A percentile compares a stretch with the other conserved stretches of the same genome.
Conservation (phyloP, 2,888 invertebrate genomes). For the Empis stercorea region DNA sequence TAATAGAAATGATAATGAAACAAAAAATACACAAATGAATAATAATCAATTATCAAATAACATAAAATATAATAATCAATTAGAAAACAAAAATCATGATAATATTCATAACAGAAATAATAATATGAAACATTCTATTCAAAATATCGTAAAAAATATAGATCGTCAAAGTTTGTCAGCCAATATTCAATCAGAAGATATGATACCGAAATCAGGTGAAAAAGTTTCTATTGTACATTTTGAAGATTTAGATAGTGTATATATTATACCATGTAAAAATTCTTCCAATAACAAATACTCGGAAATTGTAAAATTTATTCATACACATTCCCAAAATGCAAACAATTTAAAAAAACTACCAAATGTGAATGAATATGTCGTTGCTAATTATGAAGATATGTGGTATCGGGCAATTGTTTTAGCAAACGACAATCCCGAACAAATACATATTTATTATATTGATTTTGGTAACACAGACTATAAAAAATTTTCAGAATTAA, state of each 20-base stretch:
- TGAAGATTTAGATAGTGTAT: background rate
- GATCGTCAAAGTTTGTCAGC: no score
- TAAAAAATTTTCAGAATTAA: constrained; percentile 11
- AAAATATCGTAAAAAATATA: no score
- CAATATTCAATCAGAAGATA: no score
- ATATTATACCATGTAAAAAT: background rate
- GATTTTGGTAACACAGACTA: constrained; percentile 13
- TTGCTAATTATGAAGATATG: constrained; percentile 8
- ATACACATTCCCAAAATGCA: background rate
- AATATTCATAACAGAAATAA: no score
- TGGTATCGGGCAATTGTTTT: constrained; percentile 9
- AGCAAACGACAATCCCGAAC: background rate
- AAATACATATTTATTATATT: constrained; percentile 8
- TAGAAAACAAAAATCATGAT: no score
- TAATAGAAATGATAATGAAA: no score
- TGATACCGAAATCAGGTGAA: constrained; percentile 3
- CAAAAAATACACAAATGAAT: no score
- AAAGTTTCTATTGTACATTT: background rate
- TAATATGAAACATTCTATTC: no score
- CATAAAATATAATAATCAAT: no score
- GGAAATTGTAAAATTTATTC: background rate
- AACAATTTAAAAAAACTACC: constrained; percentile 7
- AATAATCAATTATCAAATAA: no score
- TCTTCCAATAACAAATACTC: background rate
- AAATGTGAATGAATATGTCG: constrained; percentile 3